A percentile compares a stretch with the other conserved stretches of the same genome.
These are phyloP conservation scores for Matsumurasca onukii DNA, from an alignment of 1,140 invertebrate genomes.

Conservation along the genomic window DNA sequence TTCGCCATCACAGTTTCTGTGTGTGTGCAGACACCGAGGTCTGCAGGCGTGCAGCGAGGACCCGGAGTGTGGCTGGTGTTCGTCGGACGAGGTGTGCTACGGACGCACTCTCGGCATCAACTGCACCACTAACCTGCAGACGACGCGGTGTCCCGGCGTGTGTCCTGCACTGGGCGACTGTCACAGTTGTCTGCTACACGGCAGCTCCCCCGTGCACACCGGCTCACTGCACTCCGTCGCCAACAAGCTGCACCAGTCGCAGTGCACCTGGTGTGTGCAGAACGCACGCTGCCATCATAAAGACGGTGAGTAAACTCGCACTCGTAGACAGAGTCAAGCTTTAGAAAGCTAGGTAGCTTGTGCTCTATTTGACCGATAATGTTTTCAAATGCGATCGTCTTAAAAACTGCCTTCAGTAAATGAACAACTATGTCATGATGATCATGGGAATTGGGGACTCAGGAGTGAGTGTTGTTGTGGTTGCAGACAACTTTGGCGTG, in stretches of 20 bases:
- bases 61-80: slow-evolving; percentile 94
- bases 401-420: too few relatives aligned
- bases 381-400: too few relatives aligned
- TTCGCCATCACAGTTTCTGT: too few relatives aligned
- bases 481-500: slow-evolving; percentile 72
- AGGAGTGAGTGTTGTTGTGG: slow-evolving; percentile 12
- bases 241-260: slow-evolving; percentile 68
- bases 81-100: slow-evolving; percentile 78
- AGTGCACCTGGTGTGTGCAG: slow-evolving; percentile 92
- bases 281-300: slow-evolving; percentile 86
- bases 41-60: slow-evolving; percentile 80
- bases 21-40: slow-evolving; percentile 59
- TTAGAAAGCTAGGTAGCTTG: too few relatives aligned
- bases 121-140: slow-evolving; percentile 86
- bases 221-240: slow-evolving; percentile 65
- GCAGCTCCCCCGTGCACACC: slow-evolving; percentile 53
- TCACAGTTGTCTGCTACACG: slow-evolving; percentile 82
- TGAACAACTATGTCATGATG: too few relatives aligned
- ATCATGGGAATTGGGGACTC: too few relatives aligned
- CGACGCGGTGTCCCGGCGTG: slow-evolving; percentile 76
- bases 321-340: too few relatives aligned
- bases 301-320: slow-evolving; percentile 60
- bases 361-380: too few relatives aligned
- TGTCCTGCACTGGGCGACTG: slow-evolving; percentile 86
- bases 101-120: slow-evolving; percentile 77